Evolutionary conservation across 35 echinoderm and acorn worm genomes (phyloP).

Genomic region (Diadema setosum): DNA sequence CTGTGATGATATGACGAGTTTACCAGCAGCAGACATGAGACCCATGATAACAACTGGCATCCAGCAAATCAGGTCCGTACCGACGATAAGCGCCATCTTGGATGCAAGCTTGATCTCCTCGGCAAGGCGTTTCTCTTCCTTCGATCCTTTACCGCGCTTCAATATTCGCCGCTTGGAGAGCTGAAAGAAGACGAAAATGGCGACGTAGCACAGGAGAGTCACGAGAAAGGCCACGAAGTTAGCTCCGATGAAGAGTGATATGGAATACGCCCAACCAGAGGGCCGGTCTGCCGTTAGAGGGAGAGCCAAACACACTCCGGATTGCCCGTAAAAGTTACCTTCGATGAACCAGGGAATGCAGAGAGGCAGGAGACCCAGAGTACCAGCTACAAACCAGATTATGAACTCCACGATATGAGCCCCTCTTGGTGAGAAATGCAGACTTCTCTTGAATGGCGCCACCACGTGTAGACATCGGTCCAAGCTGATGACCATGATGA

Average conservation of each 20-base stretch:
- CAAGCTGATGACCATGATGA: background rate
- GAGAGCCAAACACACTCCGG: conserved; percentile 28
- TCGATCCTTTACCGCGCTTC: background rate
- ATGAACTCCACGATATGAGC: background rate
- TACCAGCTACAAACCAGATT: background rate
- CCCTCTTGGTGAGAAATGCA: background rate
- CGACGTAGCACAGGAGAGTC: conserved; percentile 2
- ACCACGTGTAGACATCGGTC: conserved; percentile 19
- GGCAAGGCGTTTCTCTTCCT: background rate
- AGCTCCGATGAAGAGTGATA: background rate
- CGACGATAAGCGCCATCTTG: background rate
- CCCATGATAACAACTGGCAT: background rate
- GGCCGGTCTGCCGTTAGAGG: background rate
- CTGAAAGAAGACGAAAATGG: background rate
- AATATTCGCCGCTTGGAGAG: background rate
- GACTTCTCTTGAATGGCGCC: background rate
- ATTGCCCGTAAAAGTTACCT: background rate
- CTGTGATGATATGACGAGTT: background rate
- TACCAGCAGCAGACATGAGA: background rate
- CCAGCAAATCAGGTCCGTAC: background rate
- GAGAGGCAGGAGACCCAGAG: background rate
- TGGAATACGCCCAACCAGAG: conserved; percentile 16
- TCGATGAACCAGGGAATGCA: background rate
- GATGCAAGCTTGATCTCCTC: background rate
- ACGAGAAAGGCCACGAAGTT: conserved; percentile 9